phyloP scores from a whole-genome alignment of 1,140 invertebrate genomes.

The Carposina sasakii region DNA sequence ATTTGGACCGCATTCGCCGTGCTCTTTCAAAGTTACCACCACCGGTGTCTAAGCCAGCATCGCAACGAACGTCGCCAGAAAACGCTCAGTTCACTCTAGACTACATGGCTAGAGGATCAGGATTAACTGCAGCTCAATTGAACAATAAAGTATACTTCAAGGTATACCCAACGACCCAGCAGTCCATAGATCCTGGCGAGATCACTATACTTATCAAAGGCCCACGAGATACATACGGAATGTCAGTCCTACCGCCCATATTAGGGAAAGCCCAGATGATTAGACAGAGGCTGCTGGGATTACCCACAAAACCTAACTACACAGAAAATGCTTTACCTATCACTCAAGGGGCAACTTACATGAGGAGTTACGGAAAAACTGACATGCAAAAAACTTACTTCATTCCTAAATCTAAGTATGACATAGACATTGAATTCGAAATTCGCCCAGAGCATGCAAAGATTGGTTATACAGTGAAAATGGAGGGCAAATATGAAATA shows the following conservation, averaged over 20 bases:
- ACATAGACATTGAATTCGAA: slow-evolving; percentile 61
- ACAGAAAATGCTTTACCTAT: slow-evolving; percentile 57
- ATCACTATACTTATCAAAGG: slow-evolving; percentile 66
- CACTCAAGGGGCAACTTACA: slow-evolving; percentile 55
- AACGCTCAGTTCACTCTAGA: slow-evolving; percentile 59
- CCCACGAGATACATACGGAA: slow-evolving; percentile 62
- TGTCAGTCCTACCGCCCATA: slow-evolving; percentile 53
- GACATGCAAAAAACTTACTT: slow-evolving; percentile 64
- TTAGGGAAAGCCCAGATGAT: slow-evolving; percentile 64
- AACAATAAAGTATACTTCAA: slow-evolving; percentile 68
- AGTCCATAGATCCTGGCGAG: slow-evolving; percentile 64
- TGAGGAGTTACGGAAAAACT: slow-evolving; percentile 57
- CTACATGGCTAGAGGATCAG: slow-evolving; percentile 74
- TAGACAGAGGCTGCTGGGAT: slow-evolving; percentile 56
- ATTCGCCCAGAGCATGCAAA: slow-evolving; percentile 47
- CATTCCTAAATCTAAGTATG: slow-evolving; percentile 63
- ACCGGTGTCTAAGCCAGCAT: slow-evolving; percentile 47
- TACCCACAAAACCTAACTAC: slow-evolving; percentile 44
- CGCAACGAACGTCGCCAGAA: slow-evolving; percentile 42
- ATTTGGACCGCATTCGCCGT: slow-evolving; percentile 61
- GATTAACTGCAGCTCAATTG: slow-evolving; percentile 70
- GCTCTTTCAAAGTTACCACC: slow-evolving; percentile 62
- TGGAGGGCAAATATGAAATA: slow-evolving; percentile 64
- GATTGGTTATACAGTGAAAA: slow-evolving; percentile 56
- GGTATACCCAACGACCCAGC: slow-evolving; percentile 68